Conservation (phyloP, 2,888 invertebrate genomes). For the Ophion costatus region DNA sequence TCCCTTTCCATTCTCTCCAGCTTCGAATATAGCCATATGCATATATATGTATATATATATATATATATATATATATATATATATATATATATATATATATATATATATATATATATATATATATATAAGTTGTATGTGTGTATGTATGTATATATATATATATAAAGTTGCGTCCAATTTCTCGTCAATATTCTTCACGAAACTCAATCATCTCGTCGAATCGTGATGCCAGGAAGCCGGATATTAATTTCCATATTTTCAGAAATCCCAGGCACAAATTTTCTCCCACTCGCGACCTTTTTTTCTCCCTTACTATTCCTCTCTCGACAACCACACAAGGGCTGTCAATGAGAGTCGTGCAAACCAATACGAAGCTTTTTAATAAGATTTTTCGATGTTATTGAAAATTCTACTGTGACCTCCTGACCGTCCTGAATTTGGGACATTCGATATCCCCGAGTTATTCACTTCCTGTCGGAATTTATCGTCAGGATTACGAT, state of each 20-base stretch:
- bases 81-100: background rate
- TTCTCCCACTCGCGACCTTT: background rate
- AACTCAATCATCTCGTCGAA: slow-evolving; percentile 24
- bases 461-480: too few relatives aligned
- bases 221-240: slow-evolving; percentile 15
- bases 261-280: slow-evolving; percentile 1
- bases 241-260: slow-evolving; percentile 31
- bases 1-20: slow-evolving; percentile 15
- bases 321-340: background rate
- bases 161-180: background rate
- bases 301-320: background rate
- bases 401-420: background rate
- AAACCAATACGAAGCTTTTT: background rate
- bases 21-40: background rate
- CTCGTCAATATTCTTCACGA: slow-evolving; percentile 44
- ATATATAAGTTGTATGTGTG: background rate
- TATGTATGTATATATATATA: background rate
- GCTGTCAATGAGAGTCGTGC: background rate
- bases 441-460: too few relatives aligned
- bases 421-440: too few relatives aligned
- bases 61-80: background rate
- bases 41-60: background rate
- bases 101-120: background rate
- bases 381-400: background rate
- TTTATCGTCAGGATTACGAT: too few relatives aligned